phyloP scores from a whole-genome alignment of 1,140 invertebrate genomes.

The Mizuhopecten yessoensis region DNA sequence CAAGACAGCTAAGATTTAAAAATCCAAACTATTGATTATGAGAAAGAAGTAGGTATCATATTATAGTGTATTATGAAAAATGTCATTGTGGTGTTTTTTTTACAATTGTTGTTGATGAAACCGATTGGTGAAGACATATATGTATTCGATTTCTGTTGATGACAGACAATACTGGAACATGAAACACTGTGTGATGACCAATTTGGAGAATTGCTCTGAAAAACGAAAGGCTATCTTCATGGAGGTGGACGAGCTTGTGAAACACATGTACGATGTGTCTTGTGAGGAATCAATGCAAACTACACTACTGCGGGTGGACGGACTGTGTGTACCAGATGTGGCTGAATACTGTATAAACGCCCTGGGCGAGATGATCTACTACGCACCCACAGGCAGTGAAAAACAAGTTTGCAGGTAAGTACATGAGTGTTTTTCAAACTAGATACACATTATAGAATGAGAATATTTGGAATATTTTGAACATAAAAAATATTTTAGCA shows the following conservation, averaged over 20 bases:
- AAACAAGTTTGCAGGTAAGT: not conserved
- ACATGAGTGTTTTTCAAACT: not conserved
- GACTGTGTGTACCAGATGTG: not conserved
- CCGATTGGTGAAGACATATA: too few relatives aligned
- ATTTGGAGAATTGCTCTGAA: not conserved
- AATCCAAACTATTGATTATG: too few relatives aligned
- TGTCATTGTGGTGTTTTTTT: too few relatives aligned
- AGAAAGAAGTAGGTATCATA: too few relatives aligned
- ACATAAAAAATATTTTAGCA: too few relatives aligned
- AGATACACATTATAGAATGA: not conserved
- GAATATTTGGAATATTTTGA: not conserved
- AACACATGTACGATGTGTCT: not conserved
- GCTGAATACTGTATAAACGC: not conserved
- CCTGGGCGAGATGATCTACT: not conserved
- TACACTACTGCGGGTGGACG: not conserved
- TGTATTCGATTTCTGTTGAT: too few relatives aligned
- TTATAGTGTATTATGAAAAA: too few relatives aligned
- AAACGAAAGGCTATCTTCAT: not conserved
- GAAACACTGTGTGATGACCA: not conserved
- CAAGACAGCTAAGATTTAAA: too few relatives aligned
- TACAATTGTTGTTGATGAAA: too few relatives aligned
- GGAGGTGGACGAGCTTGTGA: not conserved
- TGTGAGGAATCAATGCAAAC: not conserved
- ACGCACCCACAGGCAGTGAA: slow-evolving; percentile 1
- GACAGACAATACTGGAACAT: slow-evolving; percentile 4